Conservation (phyloP, 2,888 invertebrate species). For the Asteroscopus sphinx region DNA sequence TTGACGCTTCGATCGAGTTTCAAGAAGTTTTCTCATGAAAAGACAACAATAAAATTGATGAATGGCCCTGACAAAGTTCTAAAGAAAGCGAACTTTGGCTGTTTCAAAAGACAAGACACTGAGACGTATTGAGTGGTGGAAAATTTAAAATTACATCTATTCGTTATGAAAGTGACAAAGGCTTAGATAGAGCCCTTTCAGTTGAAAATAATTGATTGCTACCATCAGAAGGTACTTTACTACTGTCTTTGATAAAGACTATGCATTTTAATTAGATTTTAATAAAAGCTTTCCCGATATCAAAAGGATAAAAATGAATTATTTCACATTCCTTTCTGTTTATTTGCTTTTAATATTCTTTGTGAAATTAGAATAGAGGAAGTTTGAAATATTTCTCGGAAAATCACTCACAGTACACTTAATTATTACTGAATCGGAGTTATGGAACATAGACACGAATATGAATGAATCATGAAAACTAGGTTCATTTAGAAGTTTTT, state of each 20-base stretch:
- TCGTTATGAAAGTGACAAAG: conserved; percentile 31
- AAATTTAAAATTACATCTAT: conserved; percentile 32
- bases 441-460: not conserved
- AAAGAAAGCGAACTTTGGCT: conserved; percentile 3
- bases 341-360: conserved; percentile 16
- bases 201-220: conserved; percentile 52
- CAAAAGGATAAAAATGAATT: conserved; percentile 5
- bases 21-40: conserved; percentile 2
- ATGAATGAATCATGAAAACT: no score
- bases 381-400: not conserved
- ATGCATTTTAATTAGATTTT: conserved; percentile 58
- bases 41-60: conserved; percentile 3
- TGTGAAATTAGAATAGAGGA: not conserved
- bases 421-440: not conserved
- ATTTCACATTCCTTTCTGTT: conserved; percentile 5
- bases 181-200: conserved; percentile 33
- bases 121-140: not conserved
- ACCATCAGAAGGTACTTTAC: conserved; percentile 39
- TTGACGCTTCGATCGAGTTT: not conserved
- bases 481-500: no score
- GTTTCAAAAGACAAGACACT: not conserved
- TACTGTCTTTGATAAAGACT: conserved; percentile 20
- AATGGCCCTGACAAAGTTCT: conserved; percentile 1
- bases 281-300: conserved; percentile 38
- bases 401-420: conserved; percentile 6